Conservation (phyloP, 2,797 vertebrate species). For the Aulostomus chinensis region DNA sequence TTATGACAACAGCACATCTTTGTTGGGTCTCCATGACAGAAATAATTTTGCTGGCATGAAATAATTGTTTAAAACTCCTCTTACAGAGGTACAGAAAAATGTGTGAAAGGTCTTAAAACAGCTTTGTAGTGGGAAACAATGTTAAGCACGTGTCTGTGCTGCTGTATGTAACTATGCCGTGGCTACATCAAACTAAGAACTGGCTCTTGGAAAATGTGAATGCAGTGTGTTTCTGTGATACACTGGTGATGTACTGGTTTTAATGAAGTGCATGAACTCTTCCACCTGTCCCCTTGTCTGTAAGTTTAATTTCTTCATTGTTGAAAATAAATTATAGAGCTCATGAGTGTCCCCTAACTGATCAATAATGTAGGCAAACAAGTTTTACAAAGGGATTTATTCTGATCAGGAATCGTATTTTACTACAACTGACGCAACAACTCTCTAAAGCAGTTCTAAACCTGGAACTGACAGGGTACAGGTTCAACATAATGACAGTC, state of each 20-base stretch:
- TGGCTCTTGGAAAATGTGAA: constrained; percentile 1
- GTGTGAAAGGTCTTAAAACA: constrained; percentile 29
- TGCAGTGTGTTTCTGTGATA: neutral
- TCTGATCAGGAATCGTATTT: constrained; percentile 45
- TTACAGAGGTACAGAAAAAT: no score
- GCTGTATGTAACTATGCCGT: no score
- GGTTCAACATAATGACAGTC: constrained; percentile 29
- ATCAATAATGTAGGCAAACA: constrained; percentile 30
- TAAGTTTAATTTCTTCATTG: constrained; percentile 28
- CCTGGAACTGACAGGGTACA: constrained; percentile 17
- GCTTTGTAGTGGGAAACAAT: no score
- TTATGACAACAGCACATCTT: no score
- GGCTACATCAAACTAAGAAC: neutral
- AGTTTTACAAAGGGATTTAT: constrained; percentile 53
- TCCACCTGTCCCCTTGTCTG: constrained; percentile 6
- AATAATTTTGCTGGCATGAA: no score
- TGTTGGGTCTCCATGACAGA: no score
- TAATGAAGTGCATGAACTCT: constrained; percentile 14
- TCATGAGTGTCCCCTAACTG: neutral
- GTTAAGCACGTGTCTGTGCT: no score
- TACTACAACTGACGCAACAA: neutral
- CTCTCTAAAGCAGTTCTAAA: constrained; percentile 11
- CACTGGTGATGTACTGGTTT: neutral
- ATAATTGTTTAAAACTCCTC: no score
- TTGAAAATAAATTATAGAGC: constrained; percentile 21